These are phyloP conservation scores for Rhabdomys pumilio DNA, from an alignment of 2,797 vertebrate species.

Conservation along the genomic window DNA sequence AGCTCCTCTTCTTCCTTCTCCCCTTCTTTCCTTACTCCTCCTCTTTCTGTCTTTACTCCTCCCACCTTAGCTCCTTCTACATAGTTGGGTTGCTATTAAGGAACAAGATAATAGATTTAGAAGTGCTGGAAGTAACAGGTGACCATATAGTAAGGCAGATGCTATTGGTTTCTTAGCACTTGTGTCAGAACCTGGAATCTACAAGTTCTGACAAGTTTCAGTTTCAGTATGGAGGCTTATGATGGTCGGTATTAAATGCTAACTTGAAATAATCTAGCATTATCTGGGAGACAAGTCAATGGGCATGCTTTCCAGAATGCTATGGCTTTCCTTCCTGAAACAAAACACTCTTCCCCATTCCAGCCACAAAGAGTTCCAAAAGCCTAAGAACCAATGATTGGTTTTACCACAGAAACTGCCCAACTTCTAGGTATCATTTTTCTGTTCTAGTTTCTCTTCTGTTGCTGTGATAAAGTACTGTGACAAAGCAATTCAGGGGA, in stretches of 20 bases:
- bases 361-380: not conserved
- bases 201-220: not conserved
- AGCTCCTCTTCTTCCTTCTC: no score
- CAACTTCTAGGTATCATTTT: not conserved
- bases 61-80: no score
- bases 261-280: not conserved
- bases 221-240: not conserved
- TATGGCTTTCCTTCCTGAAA: not conserved
- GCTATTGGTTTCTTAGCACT: not conserved
- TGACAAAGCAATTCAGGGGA: not conserved
- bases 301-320: not conserved
- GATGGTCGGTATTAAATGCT: not conserved
- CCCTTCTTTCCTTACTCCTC: no score
- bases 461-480: not conserved
- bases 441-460: not conserved
- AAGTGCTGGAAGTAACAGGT: not conserved
- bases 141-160: fast-evolving
- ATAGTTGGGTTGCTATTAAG: not conserved
- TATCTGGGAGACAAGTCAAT: not conserved
- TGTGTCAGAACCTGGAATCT: not conserved
- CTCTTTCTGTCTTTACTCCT: no score
- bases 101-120: not conserved
- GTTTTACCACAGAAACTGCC: not conserved
- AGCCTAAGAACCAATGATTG: not conserved
- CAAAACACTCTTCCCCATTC: not conserved